These are phyloP conservation scores for Ctenomys sociabilis DNA, from an alignment of 2,113 vertebrate species.

Conservation along the genomic window DNA sequence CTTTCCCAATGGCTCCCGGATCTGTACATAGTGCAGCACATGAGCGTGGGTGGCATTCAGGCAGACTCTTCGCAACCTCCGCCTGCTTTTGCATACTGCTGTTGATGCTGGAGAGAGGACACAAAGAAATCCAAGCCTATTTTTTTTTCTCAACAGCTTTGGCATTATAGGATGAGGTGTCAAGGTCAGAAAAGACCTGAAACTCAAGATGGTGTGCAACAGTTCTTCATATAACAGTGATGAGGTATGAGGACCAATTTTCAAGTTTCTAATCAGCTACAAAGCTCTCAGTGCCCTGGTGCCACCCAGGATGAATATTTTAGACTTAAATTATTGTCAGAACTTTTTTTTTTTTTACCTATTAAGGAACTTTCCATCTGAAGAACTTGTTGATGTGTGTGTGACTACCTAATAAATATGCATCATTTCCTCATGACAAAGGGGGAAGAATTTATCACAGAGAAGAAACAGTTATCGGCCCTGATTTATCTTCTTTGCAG, in stretches of 20 bases:
- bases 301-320: conserved; percentile 41
- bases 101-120: neutral
- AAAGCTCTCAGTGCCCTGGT: neutral
- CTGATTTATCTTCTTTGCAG: neutral
- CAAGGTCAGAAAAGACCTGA: conserved; percentile 13
- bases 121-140: neutral
- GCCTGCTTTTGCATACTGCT: neutral
- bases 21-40: conserved; percentile 79
- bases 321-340: conserved; percentile 48
- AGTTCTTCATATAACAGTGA: neutral
- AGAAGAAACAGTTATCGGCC: neutral
- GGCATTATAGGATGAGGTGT: conserved; percentile 3
- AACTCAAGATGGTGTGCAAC: conserved; percentile 38
- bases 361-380: conserved; percentile 26
- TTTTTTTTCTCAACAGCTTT: conserved; percentile 19
- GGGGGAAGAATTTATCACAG: neutral
- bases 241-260: conserved; percentile 57
- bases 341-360: conserved; percentile 19
- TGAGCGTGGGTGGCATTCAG: neutral
- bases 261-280: conserved; percentile 70
- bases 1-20: conserved; percentile 95
- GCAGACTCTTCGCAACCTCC: neutral
- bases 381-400: conserved; percentile 28
- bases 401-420: neutral
- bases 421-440: neutral